These are phyloP conservation scores for Turritopsis rubra DNA, from an alignment of 30 jellyfish, hydroid and myxozoan species.

Conservation along the genomic window DNA sequence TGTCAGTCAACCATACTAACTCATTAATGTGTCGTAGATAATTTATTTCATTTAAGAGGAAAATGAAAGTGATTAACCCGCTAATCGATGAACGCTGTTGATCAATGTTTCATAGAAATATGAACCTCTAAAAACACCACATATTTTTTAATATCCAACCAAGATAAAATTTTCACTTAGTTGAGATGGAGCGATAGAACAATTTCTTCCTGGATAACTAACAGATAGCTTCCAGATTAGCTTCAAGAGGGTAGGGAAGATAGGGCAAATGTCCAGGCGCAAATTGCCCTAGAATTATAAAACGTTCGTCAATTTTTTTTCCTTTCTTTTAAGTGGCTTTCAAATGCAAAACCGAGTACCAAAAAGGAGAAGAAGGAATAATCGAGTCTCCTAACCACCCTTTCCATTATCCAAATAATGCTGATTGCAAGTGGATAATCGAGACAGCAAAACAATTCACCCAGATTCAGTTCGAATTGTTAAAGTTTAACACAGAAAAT, in stretches of 20 bases:
- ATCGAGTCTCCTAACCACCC: constrained; percentile 60
- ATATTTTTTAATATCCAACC: no score
- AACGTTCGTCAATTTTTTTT: background rate
- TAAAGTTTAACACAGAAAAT: constrained; percentile 32
- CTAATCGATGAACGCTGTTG: background rate
- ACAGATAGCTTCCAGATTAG: no score
- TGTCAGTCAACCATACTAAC: background rate
- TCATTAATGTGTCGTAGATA: background rate
- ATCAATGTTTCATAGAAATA: background rate
- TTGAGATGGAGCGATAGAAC: no score
- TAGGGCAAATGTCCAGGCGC: no score
- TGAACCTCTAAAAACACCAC: no score
- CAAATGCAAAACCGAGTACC: background rate
- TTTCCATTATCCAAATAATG: constrained; percentile 43
- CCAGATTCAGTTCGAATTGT: constrained; percentile 18
- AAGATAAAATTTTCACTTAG: no score
- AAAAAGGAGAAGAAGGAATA: constrained; percentile 20
- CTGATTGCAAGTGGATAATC: constrained; percentile 56
- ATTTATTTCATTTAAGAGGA: background rate
- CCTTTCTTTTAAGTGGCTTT: background rate
- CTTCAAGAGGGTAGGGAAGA: no score
- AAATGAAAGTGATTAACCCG: background rate
- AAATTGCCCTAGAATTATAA: no score
- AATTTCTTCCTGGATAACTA: no score
- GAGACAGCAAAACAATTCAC: constrained; percentile 32